Evolutionary conservation across 1,140 invertebrate genomes (phyloP), one percentile per base, ranked within the genome.

Genomic region (Hylaeus anthracinus): DNA sequence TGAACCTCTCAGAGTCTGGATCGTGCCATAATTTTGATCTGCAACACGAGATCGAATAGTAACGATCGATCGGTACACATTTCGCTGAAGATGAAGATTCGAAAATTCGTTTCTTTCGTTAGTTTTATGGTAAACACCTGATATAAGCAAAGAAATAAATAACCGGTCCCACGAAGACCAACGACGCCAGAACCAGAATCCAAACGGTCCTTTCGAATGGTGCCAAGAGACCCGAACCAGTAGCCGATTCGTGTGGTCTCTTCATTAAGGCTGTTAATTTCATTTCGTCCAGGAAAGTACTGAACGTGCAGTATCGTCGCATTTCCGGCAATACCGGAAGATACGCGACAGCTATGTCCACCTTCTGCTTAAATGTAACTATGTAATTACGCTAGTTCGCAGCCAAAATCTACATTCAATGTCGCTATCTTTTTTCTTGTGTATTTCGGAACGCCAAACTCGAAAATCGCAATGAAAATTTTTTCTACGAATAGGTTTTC

Each of bases 191-290:
- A 82, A 97, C 97, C 14, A 97, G 89, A 12, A 96, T 90, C 97
- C 97, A 98, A 1, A 98, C 97, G 71, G 95, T 94, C 9, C 91
- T 93, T 63, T 96, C 95, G 86, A 98, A 98, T 0, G 97, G 97
- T 10, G 97, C 97, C 41, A 97, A 90, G 6, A 98, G 93, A 48
- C 97, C 97, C 1, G 97, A 97, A 0, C 97, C 97, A n/a, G 96
- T 95, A 0, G 97, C 96, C 0, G 97, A 97, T 88, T 96, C 96
- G 67, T 94, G 93, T 0, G 97, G 97, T 75, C 97, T 93, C 88
- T 95, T 96, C 95, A 98, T 95, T 88, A 98, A 93, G 85, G 97
- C 96, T 3, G 96, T 95, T 94, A 97, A 96, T 82, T 96, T 94
- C 1, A 95, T 95, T 87, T 96, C 95, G 81, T 97, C 96, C 66